Conservation (phyloP, 2,888 invertebrate genomes). For the Eulithis prunata region DNA sequence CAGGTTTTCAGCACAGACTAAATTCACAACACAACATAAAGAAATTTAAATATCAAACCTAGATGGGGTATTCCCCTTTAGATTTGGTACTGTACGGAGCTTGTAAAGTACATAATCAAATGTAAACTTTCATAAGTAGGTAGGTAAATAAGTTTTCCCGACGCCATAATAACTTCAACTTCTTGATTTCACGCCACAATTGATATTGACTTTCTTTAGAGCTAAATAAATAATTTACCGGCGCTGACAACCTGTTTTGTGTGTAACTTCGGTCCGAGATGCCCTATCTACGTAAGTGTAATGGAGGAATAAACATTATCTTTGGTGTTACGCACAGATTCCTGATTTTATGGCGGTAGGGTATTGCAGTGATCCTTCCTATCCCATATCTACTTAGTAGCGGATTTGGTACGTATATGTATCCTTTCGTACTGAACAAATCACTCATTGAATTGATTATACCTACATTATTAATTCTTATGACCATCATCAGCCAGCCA, state of each 20-base stretch:
- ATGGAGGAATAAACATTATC: slow-evolving; percentile 24
- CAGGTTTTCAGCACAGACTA: slow-evolving; percentile 1
- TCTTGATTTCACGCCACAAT: too few relatives aligned
- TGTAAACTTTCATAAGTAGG: too few relatives aligned
- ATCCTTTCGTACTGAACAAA: too few relatives aligned
- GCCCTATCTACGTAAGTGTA: slow-evolving; percentile 6
- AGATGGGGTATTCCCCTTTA: too few relatives aligned
- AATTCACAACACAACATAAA: neutral
- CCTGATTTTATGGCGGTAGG: slow-evolving; percentile 18
- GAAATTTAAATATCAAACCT: too few relatives aligned
- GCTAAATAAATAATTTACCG: neutral
- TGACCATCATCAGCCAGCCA: too few relatives aligned
- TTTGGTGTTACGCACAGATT: slow-evolving; percentile 18
- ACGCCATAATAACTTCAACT: too few relatives aligned
- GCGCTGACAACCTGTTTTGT: neutral
- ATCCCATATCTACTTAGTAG: neutral
- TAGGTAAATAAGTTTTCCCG: too few relatives aligned
- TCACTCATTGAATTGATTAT: too few relatives aligned
- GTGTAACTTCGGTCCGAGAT: neutral
- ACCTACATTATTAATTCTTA: too few relatives aligned
- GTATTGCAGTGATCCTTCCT: neutral
- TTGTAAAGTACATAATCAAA: too few relatives aligned
- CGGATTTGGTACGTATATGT: neutral
- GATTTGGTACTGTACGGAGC: too few relatives aligned
- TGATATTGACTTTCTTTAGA: neutral